These are phyloP conservation scores for Zoroaster sp. DNA, from an alignment of 53 echinoderm and acorn worm species.

Conservation along the genomic window DNA sequence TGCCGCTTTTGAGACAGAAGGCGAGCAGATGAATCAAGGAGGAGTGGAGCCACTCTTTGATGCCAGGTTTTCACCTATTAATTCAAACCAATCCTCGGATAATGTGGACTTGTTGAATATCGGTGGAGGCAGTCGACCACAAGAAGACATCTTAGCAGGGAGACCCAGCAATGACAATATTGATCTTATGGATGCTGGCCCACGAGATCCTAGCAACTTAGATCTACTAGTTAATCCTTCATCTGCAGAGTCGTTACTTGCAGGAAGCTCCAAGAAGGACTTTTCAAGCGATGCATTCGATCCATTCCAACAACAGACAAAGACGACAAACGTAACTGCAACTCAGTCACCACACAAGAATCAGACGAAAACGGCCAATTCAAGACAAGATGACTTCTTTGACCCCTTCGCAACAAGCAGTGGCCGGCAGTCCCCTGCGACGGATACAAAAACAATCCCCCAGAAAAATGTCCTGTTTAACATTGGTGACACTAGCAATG, in stretches of 20 bases:
- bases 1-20: neutral
- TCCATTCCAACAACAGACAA: conserved; percentile 65
- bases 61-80: conserved; percentile 61
- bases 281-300: conserved; percentile 56
- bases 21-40: neutral
- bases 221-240: conserved; percentile 65
- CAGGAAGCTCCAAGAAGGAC: neutral
- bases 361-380: conserved; percentile 13
- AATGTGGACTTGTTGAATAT: conserved; percentile 74
- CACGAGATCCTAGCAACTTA: conserved; percentile 71
- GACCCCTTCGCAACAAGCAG: conserved; percentile 67
- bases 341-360: neutral
- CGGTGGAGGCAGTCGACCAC: conserved; percentile 17
- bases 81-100: conserved; percentile 53
- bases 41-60: conserved; percentile 60
- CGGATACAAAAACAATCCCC: neutral
- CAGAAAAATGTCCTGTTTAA: conserved; percentile 17
- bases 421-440: neutral
- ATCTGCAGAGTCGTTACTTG: neutral
- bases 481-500: conserved; percentile 10
- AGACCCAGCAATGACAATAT: neutral
- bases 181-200: conserved; percentile 69
- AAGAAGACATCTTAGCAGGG: neutral
- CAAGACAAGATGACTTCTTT: conserved; percentile 48
- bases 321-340: neutral